Conservation (phyloP, 2,797 vertebrate species). For the Gila robusta region DNA sequence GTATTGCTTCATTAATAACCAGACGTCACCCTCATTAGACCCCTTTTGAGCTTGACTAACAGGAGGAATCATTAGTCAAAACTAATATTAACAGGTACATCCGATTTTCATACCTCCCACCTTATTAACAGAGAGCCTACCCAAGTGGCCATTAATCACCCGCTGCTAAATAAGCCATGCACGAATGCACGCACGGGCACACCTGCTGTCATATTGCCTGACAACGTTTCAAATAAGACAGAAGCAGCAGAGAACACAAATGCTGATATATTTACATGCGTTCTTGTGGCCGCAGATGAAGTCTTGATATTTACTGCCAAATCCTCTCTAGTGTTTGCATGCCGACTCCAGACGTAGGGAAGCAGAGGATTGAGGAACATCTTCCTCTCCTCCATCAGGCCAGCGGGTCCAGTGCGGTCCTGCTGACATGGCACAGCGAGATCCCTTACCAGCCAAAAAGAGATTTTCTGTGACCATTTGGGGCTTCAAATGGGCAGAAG, state of each 20-base stretch:
- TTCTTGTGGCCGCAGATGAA: background rate
- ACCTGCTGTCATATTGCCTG: conserved; percentile 2
- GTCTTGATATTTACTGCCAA: conserved; percentile 22
- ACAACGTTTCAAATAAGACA: background rate
- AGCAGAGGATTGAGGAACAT: background rate
- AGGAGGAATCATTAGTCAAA: conserved; percentile 63
- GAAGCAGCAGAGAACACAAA: background rate
- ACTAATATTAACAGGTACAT: conserved; percentile 69
- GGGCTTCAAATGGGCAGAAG: conserved; percentile 28
- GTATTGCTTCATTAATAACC: conserved; percentile 65
- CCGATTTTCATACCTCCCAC: conserved; percentile 67
- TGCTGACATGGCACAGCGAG: conserved; percentile 9
- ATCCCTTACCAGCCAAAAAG: conserved; percentile 23
- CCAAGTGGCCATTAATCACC: conserved; percentile 59
- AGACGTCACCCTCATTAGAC: conserved; percentile 62
- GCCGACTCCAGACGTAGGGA: background rate
- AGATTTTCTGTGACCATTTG: conserved; percentile 26
- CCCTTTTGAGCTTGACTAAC: conserved; percentile 62
- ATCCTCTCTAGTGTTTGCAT: conserved; percentile 6
- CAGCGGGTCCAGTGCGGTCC: background rate
- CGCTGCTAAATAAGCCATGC: conserved; percentile 50
- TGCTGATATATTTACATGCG: background rate
- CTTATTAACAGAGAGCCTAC: conserved; percentile 59
- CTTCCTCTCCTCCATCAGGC: background rate
- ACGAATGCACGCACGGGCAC: background rate